phyloP scores from a whole-genome alignment of 2,888 invertebrate species.

The Athalia rosae region DNA sequence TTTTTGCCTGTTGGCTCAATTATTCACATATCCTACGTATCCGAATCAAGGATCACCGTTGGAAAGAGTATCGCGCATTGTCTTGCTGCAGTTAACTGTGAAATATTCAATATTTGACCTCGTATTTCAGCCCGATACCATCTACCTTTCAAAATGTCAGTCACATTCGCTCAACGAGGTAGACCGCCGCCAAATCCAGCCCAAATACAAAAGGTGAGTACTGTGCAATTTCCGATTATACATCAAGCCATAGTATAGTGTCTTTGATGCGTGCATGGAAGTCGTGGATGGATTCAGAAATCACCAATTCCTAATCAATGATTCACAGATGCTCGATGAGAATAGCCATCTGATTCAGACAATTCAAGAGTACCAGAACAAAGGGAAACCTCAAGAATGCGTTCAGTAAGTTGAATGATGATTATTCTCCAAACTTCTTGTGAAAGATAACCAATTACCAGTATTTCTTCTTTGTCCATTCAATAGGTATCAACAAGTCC shows the following conservation, averaged over 20 bases:
- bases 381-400: constrained; percentile 95
- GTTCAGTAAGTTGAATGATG: constrained; percentile 80
- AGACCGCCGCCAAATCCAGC: constrained; percentile 86
- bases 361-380: constrained; percentile 96
- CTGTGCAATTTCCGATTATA: background rate
- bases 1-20: background rate
- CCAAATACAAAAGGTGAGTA: constrained; percentile 85
- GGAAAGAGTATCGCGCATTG: background rate
- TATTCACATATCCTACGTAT: constrained; percentile 12
- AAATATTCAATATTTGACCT: background rate
- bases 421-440: background rate
- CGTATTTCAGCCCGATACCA: background rate
- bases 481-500: constrained; percentile 86
- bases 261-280: too few species aligned
- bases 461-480: too few species aligned
- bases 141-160: constrained; percentile 77
- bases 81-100: background rate
- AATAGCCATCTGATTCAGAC: constrained; percentile 97
- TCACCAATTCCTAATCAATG: background rate
- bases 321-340: constrained; percentile 91
- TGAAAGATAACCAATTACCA: background rate
- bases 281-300: too few species aligned
- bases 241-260: too few species aligned
- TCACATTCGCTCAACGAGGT: constrained; percentile 84
- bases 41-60: constrained; percentile 11